Evolutionary conservation across 2,888 invertebrate genomes (phyloP).

Genomic region (Ornithoptera priamus): DNA sequence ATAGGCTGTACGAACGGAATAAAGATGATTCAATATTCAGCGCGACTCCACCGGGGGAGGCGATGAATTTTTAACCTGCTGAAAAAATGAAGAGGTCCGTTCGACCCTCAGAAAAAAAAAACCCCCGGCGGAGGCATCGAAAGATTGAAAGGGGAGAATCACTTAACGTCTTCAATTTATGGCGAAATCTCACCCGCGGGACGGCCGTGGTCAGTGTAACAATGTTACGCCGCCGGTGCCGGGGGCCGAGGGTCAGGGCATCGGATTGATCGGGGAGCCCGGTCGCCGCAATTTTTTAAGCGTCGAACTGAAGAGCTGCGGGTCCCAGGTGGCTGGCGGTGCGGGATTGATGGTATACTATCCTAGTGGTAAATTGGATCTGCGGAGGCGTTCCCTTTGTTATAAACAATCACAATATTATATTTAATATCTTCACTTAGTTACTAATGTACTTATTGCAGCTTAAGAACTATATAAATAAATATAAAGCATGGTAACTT

Average conservation of each 20-base stretch:
- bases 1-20: too few relatives aligned
- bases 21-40: conserved; percentile 6
- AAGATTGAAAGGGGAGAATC: conserved; percentile 78
- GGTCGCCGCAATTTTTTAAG: conserved; percentile 37
- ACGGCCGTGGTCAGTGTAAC: conserved; percentile 73
- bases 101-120: conserved; percentile 40
- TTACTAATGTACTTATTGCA: too few relatives aligned
- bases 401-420: too few relatives aligned
- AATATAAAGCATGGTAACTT: too few relatives aligned
- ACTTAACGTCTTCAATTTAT: conserved; percentile 76
- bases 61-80: conserved; percentile 56
- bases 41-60: conserved; percentile 29
- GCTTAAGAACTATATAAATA: too few relatives aligned
- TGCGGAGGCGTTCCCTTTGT: too few relatives aligned
- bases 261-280: conserved; percentile 48
- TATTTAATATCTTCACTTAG: too few relatives aligned
- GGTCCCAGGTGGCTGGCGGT: conserved; percentile 16
- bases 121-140: conserved; percentile 65
- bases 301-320: conserved; percentile 9
- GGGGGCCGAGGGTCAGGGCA: conserved; percentile 22
- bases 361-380: background rate
- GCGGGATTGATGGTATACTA: background rate
- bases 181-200: conserved; percentile 73
- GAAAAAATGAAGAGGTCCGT: conserved; percentile 41
- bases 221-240: conserved; percentile 67